Percentiles rank a stretch among this genome's conserved stretches.
These are phyloP conservation scores for Bos indicus DNA, from an alignment of 2,113 vertebrate genomes.

Conservation along the genomic window DNA sequence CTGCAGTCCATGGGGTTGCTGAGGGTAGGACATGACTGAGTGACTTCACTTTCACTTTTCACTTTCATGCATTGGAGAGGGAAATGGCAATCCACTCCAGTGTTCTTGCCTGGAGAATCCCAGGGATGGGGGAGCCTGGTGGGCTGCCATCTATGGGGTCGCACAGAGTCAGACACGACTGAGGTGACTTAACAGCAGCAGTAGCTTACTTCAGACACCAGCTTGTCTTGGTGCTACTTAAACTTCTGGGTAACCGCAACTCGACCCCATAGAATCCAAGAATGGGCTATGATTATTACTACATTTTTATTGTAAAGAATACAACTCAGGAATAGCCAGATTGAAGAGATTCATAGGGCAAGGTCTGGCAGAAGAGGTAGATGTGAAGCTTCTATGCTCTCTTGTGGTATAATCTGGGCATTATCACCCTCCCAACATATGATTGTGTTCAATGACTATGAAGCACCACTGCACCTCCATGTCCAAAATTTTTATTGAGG, in stretches of 20 bases:
- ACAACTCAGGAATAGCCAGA: not conserved
- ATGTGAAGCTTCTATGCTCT: not conserved
- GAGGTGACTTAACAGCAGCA: no score
- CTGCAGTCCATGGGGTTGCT: no score
- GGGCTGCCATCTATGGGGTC: no score
- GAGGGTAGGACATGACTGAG: no score
- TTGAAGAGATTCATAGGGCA: not conserved
- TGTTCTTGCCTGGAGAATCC: no score
- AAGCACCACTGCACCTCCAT: not conserved
- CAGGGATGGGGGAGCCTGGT: no score
- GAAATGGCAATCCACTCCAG: no score
- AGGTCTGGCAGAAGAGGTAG: not conserved
- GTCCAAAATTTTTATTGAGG: not conserved
- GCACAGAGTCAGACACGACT: no score
- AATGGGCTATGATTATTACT: not conserved
- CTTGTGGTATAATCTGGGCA: not conserved
- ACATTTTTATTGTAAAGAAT: not conserved
- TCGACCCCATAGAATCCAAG: not conserved
- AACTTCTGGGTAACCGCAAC: not conserved
- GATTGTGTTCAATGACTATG: not conserved
- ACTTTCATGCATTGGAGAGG: no score
- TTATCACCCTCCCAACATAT: not conserved
- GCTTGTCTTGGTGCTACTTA: not conserved
- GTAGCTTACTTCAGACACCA: not conserved
- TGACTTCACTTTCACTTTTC: no score